Percentiles rank a stretch among this genome's conserved stretches.
Evolutionary conservation across 2,888 invertebrate genomes (phyloP).

Genomic region (Chalcosyrphus nemorum): DNA sequence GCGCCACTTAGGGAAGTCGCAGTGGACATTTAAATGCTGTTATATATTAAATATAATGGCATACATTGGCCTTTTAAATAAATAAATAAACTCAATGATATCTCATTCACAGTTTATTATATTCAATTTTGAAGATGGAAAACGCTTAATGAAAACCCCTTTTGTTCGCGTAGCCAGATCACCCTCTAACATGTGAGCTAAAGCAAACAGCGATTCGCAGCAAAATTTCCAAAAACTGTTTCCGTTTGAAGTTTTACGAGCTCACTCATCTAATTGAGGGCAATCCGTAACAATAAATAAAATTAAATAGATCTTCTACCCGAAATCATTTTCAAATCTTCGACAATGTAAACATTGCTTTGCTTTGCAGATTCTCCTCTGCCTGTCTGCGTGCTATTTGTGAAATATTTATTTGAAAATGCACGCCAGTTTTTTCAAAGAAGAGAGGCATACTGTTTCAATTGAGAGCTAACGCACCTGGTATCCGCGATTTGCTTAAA

Average conservation of each 20-base stretch:
- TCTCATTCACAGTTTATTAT: too few relatives aligned
- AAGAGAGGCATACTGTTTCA: not conserved
- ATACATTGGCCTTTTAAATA: too few relatives aligned
- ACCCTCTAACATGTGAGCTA: too few relatives aligned
- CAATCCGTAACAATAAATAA: not conserved
- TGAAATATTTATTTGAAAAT: constrained; percentile 47
- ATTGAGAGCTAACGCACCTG: constrained; percentile 42
- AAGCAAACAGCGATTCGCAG: too few relatives aligned
- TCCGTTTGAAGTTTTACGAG: constrained; percentile 13
- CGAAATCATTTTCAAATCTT: constrained; percentile 12
- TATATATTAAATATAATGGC: too few relatives aligned
- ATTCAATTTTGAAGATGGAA: too few relatives aligned
- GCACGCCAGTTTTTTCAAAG: constrained; percentile 3
- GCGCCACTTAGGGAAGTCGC: too few relatives aligned
- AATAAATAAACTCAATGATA: too few relatives aligned
- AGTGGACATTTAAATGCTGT: too few relatives aligned
- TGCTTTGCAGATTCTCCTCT: not conserved
- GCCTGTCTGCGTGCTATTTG: constrained; percentile 26
- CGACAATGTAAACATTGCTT: not conserved
- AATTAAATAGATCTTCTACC: not conserved
- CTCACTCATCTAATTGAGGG: not conserved
- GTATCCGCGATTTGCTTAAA: constrained; percentile 46
- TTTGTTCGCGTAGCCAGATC: too few relatives aligned
- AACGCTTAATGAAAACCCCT: too few relatives aligned
- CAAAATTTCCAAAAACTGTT: constrained; percentile 1